Conservation (phyloP, 1,140 invertebrate species). For the Cotesia chilonis region DNA sequence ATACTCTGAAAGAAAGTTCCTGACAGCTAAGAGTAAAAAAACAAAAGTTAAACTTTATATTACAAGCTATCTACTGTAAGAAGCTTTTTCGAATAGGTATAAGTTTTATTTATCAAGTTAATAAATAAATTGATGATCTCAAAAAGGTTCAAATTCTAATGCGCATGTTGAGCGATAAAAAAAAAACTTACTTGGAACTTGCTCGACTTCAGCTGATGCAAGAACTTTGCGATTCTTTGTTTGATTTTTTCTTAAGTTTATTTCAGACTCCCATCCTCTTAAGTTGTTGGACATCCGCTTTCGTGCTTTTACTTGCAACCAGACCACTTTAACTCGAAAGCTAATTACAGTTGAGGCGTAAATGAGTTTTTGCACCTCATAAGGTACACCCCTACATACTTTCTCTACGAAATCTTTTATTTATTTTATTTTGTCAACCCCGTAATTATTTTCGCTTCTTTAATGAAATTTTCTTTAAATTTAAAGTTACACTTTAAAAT, state of each 20-base stretch:
- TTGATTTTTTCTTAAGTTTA: conserved; percentile 9
- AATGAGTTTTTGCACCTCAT: conserved; percentile 52
- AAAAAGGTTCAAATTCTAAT: not conserved
- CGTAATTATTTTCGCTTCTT: not conserved
- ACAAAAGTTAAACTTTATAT: no score
- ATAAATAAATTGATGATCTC: not conserved
- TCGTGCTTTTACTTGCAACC: conserved; percentile 32
- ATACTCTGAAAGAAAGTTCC: no score
- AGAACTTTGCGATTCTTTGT: conserved; percentile 12
- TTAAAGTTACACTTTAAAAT: no score
- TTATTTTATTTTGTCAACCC: conserved; percentile 11
- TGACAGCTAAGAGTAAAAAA: no score
- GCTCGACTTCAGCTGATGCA: conserved; percentile 7
- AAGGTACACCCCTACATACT: conserved; percentile 8
- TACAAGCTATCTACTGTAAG: no score
- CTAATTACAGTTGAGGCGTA: conserved; percentile 57
- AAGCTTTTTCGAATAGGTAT: no score
- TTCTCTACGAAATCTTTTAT: conserved; percentile 16
- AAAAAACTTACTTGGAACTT: conserved; percentile 36
- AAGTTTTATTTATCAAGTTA: no score
- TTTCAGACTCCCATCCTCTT: conserved; percentile 14
- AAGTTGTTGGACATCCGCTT: conserved; percentile 32
- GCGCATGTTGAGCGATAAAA: conserved; percentile 2
- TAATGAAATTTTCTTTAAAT: not conserved
- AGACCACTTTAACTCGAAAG: conserved; percentile 57